phyloP scores from a whole-genome alignment of 2,797 vertebrate genomes.

The Anas georgica region DNA sequence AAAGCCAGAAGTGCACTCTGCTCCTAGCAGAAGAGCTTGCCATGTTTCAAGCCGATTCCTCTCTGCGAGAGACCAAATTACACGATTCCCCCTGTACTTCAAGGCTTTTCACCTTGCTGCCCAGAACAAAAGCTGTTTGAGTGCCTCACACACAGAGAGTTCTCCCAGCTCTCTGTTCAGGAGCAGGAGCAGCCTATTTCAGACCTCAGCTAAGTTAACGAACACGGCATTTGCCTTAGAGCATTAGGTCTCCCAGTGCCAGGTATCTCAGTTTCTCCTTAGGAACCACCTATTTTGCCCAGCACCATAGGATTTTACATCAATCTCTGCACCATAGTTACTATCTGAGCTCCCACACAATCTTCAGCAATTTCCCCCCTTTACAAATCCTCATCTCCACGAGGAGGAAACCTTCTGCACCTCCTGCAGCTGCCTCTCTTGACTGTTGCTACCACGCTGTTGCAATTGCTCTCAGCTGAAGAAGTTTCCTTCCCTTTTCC shows the following conservation, averaged over 20 bases:
- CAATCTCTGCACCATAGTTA: background rate
- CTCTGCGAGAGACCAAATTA: background rate
- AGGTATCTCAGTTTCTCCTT: background rate
- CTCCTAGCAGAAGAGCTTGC: background rate
- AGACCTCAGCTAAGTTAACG: background rate
- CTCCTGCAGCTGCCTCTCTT: background rate
- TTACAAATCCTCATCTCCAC: background rate
- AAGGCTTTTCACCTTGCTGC: background rate
- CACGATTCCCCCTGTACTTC: background rate
- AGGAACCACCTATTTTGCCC: background rate
- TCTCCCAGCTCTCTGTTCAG: background rate
- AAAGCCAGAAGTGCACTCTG: background rate
- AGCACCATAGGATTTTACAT: background rate
- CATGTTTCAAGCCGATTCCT: background rate
- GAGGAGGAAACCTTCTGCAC: background rate
- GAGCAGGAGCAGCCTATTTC: background rate
- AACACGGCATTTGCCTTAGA: background rate
- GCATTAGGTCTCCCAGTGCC: background rate
- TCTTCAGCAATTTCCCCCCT: background rate
- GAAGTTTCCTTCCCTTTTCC: background rate
- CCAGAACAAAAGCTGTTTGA: background rate
- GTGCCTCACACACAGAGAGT: background rate
- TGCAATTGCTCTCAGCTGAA: background rate
- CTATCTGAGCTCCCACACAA: background rate
- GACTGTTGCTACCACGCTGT: background rate